Evolutionary conservation across 1,140 invertebrate genomes (phyloP), one percentile per base, ranked within the genome.

Genomic region (Aphelinus certus): DNA sequence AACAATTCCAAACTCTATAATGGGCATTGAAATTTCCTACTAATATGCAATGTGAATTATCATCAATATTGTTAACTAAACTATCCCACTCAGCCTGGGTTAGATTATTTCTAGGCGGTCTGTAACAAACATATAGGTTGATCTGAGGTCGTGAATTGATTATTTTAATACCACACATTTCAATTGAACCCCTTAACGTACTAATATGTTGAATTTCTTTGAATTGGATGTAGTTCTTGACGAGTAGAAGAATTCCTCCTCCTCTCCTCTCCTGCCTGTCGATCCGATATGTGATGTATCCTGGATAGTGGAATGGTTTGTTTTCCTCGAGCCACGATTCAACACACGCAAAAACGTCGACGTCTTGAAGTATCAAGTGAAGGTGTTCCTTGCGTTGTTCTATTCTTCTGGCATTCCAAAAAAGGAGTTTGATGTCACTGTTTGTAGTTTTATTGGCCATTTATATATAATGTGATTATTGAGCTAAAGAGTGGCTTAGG

Each of bases 131-230:
- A n/a, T 48, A 48, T 53, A 71, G 3, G 26, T 71, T 26, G 4
- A 71, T 42, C 1, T 7, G 0, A 4, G 56, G 53, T 43, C n/a
- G 57, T 43, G 26, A 7, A 43, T 77, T 75, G 26, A n/a, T 77
- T 3, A 72, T 53, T 48, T 42, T 7, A n/a, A 77, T 26, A 51
- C 73, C 76, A 42, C 57, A 57, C 1, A 69, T 42, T 61, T 77
- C 73, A 2, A 74, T 53, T 10, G 55, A 42, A n/a, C 2, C n/a
- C 7, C 60, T 46, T 1, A 61, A n/a, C 7, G 10, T 46, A 3
- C 1, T 2, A 58, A 70, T 45, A 53, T 70, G 58, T 7, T 48
- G 45, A 46, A 70, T 69, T 65, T 62, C 60, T 58, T 57, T 45
- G 45, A 47, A 76, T 2, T 58, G 63, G 26, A 74, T 2, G 7